Evolutionary conservation across 2,888 invertebrate genomes (phyloP), one percentile per base, ranked within the genome.

Genomic region (Biston stratarius): DNA sequence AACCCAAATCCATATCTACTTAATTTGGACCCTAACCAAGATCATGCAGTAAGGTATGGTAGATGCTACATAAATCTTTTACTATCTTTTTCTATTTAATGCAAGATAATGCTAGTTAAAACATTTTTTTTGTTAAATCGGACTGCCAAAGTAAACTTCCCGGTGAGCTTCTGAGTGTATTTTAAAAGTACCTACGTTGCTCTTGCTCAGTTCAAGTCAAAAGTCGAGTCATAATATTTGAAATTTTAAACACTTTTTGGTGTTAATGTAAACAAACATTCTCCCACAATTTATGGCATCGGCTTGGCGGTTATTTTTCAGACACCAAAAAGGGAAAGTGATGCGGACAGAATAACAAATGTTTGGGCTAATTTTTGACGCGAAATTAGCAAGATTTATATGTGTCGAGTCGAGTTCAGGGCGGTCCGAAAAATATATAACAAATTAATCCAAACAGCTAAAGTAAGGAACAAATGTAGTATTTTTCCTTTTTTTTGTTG

Each of bases 311-410:
- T 52, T 45, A 48, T 59, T 53, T 49, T 65, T 42, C 56, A 47
- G 38, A 48, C 6, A 33, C 44, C 52, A 47, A 49, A 61, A 64
- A 52, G 42, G 60, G 55, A 49, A 60, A 61, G 56, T 56, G 65
- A 51, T 10, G 55, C 38, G 65, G 56, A 61, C 52, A 36, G 67
- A 61, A 58, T 63, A 67, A 62, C 49, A 61, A 66, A 66, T 57
- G 66, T 36, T 38, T 34, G 66, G 49, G 49, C 56, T 51, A 52
- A 53, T 62, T 67, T 61, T 62, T 61, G 57, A 51, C 45, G 47
- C 36, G 51, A 66, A 57, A 57, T 56, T 59, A 53, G 15, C 1
- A 14, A 53, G 61, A 61, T 61, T 61, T 61, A 61, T 61, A 33
- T 34, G n/a, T 11, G 11, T 38, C 40, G 33, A 33, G 11, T 38